Evolutionary conservation across 2,888 invertebrate genomes (phyloP).

Genomic region (Panzeria rudis): DNA sequence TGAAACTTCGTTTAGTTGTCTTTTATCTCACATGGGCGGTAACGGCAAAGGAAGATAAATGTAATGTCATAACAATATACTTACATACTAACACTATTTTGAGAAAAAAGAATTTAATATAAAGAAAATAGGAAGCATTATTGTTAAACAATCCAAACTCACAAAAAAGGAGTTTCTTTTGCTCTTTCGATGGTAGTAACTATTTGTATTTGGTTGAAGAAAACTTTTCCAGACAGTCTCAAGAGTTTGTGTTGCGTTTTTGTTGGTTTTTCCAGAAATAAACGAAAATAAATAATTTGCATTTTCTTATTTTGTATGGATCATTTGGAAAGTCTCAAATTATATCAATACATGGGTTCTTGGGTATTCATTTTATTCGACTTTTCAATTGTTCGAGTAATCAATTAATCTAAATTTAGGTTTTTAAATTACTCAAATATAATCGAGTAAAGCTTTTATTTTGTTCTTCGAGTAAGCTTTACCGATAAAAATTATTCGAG

Average conservation of each 20-base stretch:
- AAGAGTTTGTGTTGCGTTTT: neutral
- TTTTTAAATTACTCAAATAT: too few species aligned
- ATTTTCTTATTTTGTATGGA: neutral
- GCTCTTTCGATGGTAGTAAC: neutral
- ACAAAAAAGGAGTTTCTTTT: neutral
- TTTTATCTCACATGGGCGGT: neutral
- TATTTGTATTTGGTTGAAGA: neutral
- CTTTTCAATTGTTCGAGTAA: too few species aligned
- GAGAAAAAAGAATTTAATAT: neutral
- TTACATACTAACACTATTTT: neutral
- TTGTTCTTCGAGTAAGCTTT: too few species aligned
- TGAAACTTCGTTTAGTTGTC: constrained; percentile 8
- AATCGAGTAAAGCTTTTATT: too few species aligned
- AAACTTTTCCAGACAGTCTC: constrained; percentile 41
- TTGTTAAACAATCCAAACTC: neutral
- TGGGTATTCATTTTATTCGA: too few species aligned
- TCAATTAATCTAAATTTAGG: too few species aligned
- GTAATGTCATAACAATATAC: constrained; percentile 46
- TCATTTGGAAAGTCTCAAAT: neutral
- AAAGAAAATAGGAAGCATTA: constrained; percentile 8
- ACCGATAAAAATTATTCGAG: too few species aligned
- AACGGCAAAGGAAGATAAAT: constrained; percentile 12
- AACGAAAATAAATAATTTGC: neutral
- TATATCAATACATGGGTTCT: too few species aligned
- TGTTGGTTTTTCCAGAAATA: neutral